These are phyloP conservation scores for Stomatorhinus walkeri DNA, from an alignment of 2,797 vertebrate genomes.

Conservation along the genomic window DNA sequence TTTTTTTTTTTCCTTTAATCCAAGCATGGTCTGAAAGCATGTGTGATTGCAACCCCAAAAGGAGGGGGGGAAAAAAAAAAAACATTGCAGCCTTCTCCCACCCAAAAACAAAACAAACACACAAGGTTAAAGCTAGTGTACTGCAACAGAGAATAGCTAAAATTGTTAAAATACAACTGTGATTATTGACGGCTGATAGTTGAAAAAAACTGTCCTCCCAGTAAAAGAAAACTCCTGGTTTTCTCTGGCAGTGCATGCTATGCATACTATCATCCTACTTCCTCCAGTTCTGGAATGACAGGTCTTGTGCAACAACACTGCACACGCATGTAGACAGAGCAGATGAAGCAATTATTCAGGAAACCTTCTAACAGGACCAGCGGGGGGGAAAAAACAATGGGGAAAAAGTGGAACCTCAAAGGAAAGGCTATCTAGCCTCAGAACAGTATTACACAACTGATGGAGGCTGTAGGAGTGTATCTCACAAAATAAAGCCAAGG, in stretches of 20 bases:
- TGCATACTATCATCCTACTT: slow-evolving; percentile 17
- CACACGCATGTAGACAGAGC: neutral
- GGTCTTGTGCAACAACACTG: neutral
- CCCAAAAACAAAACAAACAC: slow-evolving; percentile 15
- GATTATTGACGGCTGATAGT: slow-evolving; percentile 18
- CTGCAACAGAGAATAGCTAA: slow-evolving; percentile 29
- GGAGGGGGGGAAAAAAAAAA: slow-evolving; percentile 21
- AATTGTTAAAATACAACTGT: slow-evolving; percentile 33
- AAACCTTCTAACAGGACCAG: neutral
- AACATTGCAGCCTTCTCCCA: slow-evolving; percentile 21
- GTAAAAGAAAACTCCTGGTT: slow-evolving; percentile 28
- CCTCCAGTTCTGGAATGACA: slow-evolving; percentile 22
- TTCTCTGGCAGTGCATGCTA: slow-evolving; percentile 31
- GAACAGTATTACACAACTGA: neutral
- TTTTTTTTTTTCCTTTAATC: slow-evolving; percentile 30
- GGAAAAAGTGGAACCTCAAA: slow-evolving; percentile 12
- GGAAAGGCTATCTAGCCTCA: neutral
- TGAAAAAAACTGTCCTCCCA: slow-evolving; percentile 7
- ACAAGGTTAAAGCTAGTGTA: slow-evolving; percentile 23
- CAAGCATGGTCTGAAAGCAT: slow-evolving; percentile 18
- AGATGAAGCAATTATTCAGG: slow-evolving; percentile 11
- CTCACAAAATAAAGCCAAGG: slow-evolving; percentile 32
- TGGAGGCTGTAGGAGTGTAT: neutral
- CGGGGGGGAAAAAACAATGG: neutral
- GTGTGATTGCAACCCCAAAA: slow-evolving; percentile 24